phyloP scores from a whole-genome alignment of 2,797 vertebrate genomes.

The Lagorchestes hirsutus region DNA sequence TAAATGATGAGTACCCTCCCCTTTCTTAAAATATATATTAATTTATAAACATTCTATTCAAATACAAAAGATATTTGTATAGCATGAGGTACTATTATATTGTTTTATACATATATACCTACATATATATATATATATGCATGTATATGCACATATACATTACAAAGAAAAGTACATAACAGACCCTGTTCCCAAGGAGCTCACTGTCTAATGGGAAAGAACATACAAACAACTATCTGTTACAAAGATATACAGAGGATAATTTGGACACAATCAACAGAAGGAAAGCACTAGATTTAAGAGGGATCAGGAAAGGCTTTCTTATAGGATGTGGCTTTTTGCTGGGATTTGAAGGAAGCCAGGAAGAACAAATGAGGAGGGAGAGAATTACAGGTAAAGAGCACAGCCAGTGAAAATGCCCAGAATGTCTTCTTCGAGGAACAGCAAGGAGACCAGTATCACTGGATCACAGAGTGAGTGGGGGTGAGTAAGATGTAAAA shows the following conservation, averaged over 20 bases:
- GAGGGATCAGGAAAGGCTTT: background rate
- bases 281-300: background rate
- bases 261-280: background rate
- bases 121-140: background rate
- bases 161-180: background rate
- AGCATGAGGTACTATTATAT: background rate
- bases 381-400: background rate
- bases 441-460: background rate
- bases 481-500: background rate
- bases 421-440: background rate
- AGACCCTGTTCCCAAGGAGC: background rate
- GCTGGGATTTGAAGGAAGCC: background rate
- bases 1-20: conserved; percentile 27
- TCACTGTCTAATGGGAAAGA: background rate
- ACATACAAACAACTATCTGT: background rate
- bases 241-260: background rate
- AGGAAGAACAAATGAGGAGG: background rate
- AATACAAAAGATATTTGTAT: background rate
- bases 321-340: background rate
- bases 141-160: background rate
- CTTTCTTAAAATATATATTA: conserved; percentile 44
- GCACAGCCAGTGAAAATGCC: background rate
- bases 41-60: conserved; percentile 44
- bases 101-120: conserved; percentile 2
- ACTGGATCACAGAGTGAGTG: background rate